Percentiles rank a stretch among this genome's conserved stretches.
Conservation (phyloP, 92 coral and sea anemone genomes). For the Hydrozoanthus gracilis region DNA sequence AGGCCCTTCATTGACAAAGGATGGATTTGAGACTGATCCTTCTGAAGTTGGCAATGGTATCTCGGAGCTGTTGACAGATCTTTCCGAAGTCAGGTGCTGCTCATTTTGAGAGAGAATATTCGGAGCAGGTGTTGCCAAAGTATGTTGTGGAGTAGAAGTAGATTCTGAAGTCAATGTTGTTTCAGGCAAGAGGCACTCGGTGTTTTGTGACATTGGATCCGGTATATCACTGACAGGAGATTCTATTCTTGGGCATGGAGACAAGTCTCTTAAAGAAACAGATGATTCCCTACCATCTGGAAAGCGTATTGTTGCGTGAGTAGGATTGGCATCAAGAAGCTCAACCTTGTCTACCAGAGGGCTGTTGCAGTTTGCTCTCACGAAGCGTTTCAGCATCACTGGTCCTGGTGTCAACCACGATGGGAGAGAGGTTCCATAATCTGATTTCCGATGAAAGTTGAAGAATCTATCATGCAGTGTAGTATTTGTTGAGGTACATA, state of each 20-base stretch:
- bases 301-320: conserved; percentile 42
- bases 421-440: conserved; percentile 37
- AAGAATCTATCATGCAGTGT: conserved; percentile 63
- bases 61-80: background rate
- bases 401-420: conserved; percentile 54
- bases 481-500: conserved; percentile 51
- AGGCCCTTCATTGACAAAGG: background rate
- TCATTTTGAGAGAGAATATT: background rate
- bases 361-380: conserved; percentile 44
- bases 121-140: background rate
- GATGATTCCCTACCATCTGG: conserved; percentile 66
- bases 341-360: conserved; percentile 59
- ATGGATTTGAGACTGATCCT: background rate
- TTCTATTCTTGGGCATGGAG: conserved; percentile 48
- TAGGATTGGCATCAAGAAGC: conserved; percentile 49
- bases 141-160: background rate
- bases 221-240: background rate
- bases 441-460: conserved; percentile 44
- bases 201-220: background rate
- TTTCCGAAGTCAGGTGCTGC: background rate
- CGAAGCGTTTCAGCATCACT: conserved; percentile 47
- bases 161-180: background rate
- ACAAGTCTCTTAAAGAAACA: conserved; percentile 46
- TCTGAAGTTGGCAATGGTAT: background rate
- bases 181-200: background rate